These are phyloP conservation scores for Clinocottus analis DNA, from an alignment of 2,113 vertebrate species.

Conservation along the genomic window DNA sequence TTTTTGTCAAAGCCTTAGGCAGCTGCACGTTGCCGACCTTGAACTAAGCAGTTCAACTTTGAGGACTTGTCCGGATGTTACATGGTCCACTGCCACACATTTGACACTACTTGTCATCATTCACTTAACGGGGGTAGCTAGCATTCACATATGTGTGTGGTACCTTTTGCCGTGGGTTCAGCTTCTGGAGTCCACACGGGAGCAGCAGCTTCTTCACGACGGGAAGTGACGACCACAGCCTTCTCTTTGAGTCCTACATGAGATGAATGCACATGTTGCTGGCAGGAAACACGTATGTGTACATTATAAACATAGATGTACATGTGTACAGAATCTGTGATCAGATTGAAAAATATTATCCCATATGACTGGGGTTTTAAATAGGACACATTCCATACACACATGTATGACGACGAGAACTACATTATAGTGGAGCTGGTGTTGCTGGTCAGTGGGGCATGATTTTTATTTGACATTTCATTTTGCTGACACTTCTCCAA, in stretches of 20 bases:
- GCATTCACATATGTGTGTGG: background rate
- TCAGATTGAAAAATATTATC: background rate
- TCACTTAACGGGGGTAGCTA: too few species aligned
- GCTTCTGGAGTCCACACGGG: slow-evolving; percentile 42
- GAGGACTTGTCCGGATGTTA: too few species aligned
- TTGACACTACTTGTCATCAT: too few species aligned
- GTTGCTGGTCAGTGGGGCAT: background rate
- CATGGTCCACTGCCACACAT: too few species aligned
- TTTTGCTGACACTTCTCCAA: too few species aligned
- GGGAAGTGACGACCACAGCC: slow-evolving; percentile 37
- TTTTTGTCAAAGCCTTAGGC: too few species aligned
- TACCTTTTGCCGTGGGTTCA: slow-evolving; percentile 75
- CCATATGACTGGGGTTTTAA: background rate
- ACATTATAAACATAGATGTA: background rate
- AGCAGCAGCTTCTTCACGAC: slow-evolving; percentile 23
- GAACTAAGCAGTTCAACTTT: too few species aligned
- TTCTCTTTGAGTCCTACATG: slow-evolving; percentile 82
- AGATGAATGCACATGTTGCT: slow-evolving; percentile 61
- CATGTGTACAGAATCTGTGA: background rate
- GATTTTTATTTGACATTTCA: too few species aligned
- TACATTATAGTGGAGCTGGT: background rate
- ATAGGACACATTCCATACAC: background rate
- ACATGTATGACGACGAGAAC: background rate
- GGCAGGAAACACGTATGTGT: background rate
- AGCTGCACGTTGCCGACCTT: too few species aligned